These are phyloP conservation scores for Bambusicola thoracicus DNA, from an alignment of 2,113 vertebrate genomes.

Conservation along the genomic window DNA sequence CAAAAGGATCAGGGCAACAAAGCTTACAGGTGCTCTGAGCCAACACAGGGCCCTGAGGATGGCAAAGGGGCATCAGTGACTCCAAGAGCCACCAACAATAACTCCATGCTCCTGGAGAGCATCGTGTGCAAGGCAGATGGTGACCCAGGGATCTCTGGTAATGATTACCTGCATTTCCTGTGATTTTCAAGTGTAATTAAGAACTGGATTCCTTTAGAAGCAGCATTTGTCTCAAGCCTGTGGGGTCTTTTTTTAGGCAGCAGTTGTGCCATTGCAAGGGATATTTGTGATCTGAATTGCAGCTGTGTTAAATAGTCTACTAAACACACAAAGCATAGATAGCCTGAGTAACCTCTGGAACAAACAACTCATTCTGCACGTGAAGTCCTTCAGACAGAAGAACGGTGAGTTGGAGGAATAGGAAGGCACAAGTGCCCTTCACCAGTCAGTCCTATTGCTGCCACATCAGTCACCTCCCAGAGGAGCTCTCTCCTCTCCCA, in stretches of 20 bases:
- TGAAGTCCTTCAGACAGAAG: not conserved
- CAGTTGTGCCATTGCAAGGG: not conserved
- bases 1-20: not conserved
- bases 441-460: not conserved
- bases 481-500: not conserved
- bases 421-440: not conserved
- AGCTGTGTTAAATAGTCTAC: not conserved
- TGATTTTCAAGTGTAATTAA: not conserved
- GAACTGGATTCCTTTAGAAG: conserved; percentile 11
- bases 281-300: conserved; percentile 17
- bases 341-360: not conserved
- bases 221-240: not conserved
- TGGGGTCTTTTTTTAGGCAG: not conserved
- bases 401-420: not conserved
- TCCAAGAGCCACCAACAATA: not conserved
- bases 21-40: not conserved
- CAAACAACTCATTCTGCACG: not conserved
- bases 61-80: not conserved
- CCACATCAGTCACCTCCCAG: not conserved
- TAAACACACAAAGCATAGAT: not conserved
- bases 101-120: not conserved
- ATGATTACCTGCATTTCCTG: not conserved
- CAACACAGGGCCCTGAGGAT: not conserved
- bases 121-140: accelerated
- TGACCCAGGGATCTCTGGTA: not conserved